Conservation (phyloP, 2,888 invertebrate genomes). For the Microplitis deprimator region DNA sequence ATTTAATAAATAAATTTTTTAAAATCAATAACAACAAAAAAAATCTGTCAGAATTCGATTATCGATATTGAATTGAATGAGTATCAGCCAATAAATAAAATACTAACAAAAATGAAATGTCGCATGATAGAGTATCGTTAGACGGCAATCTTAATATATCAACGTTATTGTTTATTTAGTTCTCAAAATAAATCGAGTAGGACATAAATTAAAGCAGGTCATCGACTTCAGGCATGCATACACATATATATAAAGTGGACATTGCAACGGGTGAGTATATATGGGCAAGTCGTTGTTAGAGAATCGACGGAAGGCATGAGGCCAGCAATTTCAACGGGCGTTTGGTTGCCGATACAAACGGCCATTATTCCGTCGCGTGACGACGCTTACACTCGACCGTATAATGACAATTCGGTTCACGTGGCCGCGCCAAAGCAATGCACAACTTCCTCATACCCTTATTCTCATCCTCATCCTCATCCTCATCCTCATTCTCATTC, state of each 20-base stretch:
- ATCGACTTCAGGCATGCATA: conserved; percentile 33
- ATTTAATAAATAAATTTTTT: too few relatives aligned
- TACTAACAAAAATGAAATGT: too few relatives aligned
- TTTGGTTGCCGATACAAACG: conserved; percentile 47
- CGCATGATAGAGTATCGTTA: too few relatives aligned
- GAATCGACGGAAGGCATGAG: conserved; percentile 39
- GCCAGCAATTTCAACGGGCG: conserved; percentile 47
- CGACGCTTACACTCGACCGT: conserved; percentile 43
- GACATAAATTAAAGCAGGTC: conserved; percentile 32
- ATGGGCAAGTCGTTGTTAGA: neutral
- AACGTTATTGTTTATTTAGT: neutral
- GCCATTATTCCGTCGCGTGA: conserved; percentile 52
- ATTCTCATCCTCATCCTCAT: neutral
- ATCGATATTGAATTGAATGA: too few relatives aligned
- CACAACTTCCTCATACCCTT: conserved; percentile 39
- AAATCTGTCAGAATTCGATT: too few relatives aligned
- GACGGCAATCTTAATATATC: neutral
- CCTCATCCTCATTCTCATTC: neutral
- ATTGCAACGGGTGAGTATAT: conserved; percentile 25
- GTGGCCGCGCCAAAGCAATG: conserved; percentile 50
- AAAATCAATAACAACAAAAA: too few relatives aligned
- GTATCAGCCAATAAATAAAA: too few relatives aligned
- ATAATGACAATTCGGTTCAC: conserved; percentile 55
- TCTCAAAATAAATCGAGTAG: neutral
- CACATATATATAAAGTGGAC: conserved; percentile 13